Evolutionary conservation across 2,888 invertebrate genomes (phyloP).

Genomic region (Erebia ligea): DNA sequence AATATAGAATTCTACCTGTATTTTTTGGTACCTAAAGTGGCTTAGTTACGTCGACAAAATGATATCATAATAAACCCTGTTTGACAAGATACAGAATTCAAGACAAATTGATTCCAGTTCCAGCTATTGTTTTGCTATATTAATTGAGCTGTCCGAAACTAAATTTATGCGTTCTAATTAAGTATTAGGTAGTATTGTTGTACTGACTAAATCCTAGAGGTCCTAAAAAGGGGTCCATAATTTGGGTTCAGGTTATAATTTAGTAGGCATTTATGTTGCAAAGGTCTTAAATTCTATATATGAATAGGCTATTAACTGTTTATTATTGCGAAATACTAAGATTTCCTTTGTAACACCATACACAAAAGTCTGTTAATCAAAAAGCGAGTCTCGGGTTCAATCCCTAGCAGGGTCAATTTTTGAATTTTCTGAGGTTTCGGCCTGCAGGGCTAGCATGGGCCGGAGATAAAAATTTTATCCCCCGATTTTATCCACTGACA

Average conservation of each 20-base stretch:
- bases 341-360: background rate
- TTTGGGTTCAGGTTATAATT: slow-evolving; percentile 8
- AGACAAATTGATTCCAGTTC: slow-evolving; percentile 32
- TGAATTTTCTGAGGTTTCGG: too few relatives aligned
- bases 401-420: too few relatives aligned
- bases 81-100: background rate
- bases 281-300: slow-evolving; percentile 9
- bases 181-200: slow-evolving; percentile 26
- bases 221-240: slow-evolving; percentile 10
- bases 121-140: slow-evolving; percentile 27
- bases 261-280: slow-evolving; percentile 5
- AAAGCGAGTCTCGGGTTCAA: too few relatives aligned
- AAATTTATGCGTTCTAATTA: slow-evolving; percentile 52
- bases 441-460: too few relatives aligned
- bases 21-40: background rate
- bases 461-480: too few relatives aligned
- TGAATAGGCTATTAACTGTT: slow-evolving; percentile 9
- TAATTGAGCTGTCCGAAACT: slow-evolving; percentile 31
- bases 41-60: background rate
- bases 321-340: background rate
- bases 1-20: too few relatives aligned
- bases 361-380: background rate
- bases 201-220: background rate
- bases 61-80: background rate
- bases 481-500: too few relatives aligned